Conservation (phyloP, 2,888 invertebrate species). For the Cephus nigrinus region DNA sequence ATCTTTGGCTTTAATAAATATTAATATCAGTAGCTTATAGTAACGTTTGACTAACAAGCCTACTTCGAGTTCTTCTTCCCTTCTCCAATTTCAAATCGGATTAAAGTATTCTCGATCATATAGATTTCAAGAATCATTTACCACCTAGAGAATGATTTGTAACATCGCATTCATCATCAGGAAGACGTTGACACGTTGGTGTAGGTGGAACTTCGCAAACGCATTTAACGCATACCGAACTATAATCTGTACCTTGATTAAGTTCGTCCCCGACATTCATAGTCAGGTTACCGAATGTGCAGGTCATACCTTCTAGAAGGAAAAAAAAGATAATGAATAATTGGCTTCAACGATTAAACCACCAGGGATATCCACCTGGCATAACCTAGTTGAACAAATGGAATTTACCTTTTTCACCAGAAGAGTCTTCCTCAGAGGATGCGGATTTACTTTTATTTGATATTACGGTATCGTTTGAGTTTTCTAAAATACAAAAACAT, state of each 20-base stretch:
- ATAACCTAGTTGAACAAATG: not conserved
- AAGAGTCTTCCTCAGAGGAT: not conserved
- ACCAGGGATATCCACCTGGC: not conserved
- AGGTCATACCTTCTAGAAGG: slow-evolving; percentile 25
- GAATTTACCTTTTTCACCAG: not conserved
- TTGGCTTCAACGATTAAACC: too few species aligned
- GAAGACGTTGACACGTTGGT: slow-evolving; percentile 47
- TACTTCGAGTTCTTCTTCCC: not conserved
- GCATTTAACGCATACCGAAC: slow-evolving; percentile 46
- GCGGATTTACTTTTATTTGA: not conserved
- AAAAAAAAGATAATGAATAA: not conserved
- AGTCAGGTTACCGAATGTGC: slow-evolving; percentile 45
- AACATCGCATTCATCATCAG: slow-evolving; percentile 24
- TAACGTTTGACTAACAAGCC: not conserved
- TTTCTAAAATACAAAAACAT: slow-evolving; percentile 33
- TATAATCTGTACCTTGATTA: slow-evolving; percentile 37
- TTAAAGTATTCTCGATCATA: not conserved
- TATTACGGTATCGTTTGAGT: slow-evolving; percentile 29
- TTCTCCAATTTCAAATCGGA: not conserved
- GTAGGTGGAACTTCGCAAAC: slow-evolving; percentile 51
- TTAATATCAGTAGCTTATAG: not conserved
- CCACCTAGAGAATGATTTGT: slow-evolving; percentile 22
- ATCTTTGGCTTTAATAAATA: not conserved
- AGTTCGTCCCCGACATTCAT: slow-evolving; percentile 47
- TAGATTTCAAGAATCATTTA: not conserved